These are phyloP conservation scores for Calameuta filiformis DNA, from an alignment of 2,888 invertebrate genomes.

Conservation along the genomic window DNA sequence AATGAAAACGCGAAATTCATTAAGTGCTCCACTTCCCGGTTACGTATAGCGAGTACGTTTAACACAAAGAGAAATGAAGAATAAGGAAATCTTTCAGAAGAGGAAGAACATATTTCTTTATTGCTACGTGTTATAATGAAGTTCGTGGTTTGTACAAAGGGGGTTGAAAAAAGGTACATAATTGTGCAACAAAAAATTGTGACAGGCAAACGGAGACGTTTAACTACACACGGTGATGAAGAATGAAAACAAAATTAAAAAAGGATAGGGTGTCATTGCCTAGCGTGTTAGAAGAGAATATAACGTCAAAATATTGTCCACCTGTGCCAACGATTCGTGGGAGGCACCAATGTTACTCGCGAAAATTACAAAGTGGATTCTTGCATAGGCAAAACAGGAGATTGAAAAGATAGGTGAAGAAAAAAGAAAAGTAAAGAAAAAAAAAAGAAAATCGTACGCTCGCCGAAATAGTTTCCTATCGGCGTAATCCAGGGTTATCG, in stretches of 20 bases:
- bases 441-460: not conserved
- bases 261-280: not conserved
- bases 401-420: not conserved
- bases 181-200: not conserved
- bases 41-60: not conserved
- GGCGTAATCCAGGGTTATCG: not conserved
- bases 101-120: not conserved
- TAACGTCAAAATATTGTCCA: not conserved
- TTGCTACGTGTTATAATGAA: not conserved
- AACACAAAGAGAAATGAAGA: not conserved
- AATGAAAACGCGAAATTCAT: not conserved
- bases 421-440: not conserved
- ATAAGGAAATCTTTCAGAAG: not conserved
- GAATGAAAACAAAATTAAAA: not conserved
- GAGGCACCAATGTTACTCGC: not conserved
- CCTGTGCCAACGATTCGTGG: not conserved
- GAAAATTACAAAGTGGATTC: not conserved
- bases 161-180: not conserved
- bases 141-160: not conserved
- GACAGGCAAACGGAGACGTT: not conserved
- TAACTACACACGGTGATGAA: not conserved
- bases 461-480: not conserved
- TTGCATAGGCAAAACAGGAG: not conserved
- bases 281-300: not conserved
- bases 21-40: not conserved